Base-by-base conservation (phyloP, 1,140 invertebrate genomes). In the Papilio polytes region DNA sequence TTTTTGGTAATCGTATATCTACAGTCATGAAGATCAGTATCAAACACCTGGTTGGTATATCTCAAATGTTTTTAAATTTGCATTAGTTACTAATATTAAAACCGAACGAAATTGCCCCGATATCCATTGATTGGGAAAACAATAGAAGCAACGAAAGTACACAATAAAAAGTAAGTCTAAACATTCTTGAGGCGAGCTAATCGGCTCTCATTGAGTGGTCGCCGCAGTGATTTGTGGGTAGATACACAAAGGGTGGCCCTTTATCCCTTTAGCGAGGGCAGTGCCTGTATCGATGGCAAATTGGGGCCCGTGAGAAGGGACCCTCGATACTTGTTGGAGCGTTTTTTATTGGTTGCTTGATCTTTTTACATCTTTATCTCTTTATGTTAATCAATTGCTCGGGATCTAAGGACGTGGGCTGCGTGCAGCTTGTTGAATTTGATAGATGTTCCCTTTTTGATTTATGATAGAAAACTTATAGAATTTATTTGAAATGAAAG, bases 221-320 rank as follows among this genome's bases (percentile, higher is more conserved):
- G 87, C 87, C 85, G 84, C 86, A 90, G 74, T 86, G 91, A 91
- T 93, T 91, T 92, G 87, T 84, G 90, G 86, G 88, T 90, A 88
- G 91, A 92, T 92, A 90, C 88, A 89, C 85, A 90, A 90, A 88
- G 85, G 88, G 87, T 85, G 86, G n/a, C 89, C 90, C 90, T 92
- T 92, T 91, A 93, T 92, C 91, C 90, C 89, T 91, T 89, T 86
- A 88, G 86, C 85, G 87, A 85, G 44, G 86, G 86, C 90, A 85
- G 86, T 86, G 88, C 86, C 89, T 85, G 90, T 93, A 92, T 94
- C 91, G 89, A 94, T 93, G 86, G 86, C 91, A 90, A 93, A 92
- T 92, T 91, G 89, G 91, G 91, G 91, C 87, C 80, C 81, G 78
- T 80, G 84, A 86, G 82, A 70, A 85, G 83, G 84, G 85, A 86